Conservation (phyloP, 2,888 invertebrate species). For the Diarsia dahlii region DNA sequence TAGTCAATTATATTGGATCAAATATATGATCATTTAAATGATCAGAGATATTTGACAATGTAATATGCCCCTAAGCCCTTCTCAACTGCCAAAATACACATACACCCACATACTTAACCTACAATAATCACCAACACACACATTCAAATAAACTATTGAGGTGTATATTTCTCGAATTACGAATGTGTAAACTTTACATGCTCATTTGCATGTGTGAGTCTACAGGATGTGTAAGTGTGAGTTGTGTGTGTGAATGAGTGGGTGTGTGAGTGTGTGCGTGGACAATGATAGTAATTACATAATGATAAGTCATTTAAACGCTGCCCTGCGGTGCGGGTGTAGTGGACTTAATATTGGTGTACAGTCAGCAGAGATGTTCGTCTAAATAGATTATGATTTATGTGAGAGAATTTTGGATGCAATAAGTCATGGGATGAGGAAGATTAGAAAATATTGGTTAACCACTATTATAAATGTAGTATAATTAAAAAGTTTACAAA, state of each 20-base stretch:
- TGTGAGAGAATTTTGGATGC: constrained; percentile 9
- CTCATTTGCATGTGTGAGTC: constrained; percentile 60
- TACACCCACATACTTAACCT: constrained; percentile 9
- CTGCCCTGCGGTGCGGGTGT: constrained; percentile 85
- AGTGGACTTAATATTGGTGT: constrained; percentile 79
- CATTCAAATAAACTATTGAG: constrained; percentile 18
- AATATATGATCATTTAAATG: too few relatives aligned
- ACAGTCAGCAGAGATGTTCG: constrained; percentile 74
- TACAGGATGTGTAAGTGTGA: constrained; percentile 19
- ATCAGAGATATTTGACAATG: too few relatives aligned
- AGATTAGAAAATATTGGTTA: too few relatives aligned
- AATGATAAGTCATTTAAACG: constrained; percentile 90
- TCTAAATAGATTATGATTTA: constrained; percentile 34
- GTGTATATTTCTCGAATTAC: constrained; percentile 24
- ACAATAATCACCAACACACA: constrained; percentile 17
- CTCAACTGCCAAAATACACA: constrained; percentile 43
- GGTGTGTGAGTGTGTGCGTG: constrained; percentile 69
- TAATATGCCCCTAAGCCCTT: too few relatives aligned
- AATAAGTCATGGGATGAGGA: too few relatives aligned
- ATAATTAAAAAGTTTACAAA: too few relatives aligned
- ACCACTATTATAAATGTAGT: too few relatives aligned
- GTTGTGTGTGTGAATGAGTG: constrained; percentile 56
- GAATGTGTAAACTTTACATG: constrained; percentile 36
- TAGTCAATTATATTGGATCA: too few relatives aligned
- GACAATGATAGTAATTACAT: constrained; percentile 90